These are phyloP conservation scores for Cydia fagiglandana DNA, from an alignment of 1,140 invertebrate species.

Conservation along the genomic window DNA sequence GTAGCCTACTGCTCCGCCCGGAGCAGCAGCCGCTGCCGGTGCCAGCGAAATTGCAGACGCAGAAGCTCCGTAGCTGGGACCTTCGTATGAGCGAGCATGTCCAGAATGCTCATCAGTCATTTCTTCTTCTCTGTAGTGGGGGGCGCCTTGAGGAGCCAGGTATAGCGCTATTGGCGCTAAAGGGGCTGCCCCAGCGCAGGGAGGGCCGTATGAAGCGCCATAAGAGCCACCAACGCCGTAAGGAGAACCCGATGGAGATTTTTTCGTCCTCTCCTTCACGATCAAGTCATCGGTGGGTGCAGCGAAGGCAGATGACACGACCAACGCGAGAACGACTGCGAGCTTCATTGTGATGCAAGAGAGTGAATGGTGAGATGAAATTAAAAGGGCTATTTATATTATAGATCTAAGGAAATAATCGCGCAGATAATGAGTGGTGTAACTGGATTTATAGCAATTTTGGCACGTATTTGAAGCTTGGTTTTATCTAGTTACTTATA, in stretches of 20 bases:
- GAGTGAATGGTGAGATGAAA: not conserved
- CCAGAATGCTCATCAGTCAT: slow-evolving; percentile 6
- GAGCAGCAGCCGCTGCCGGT: not conserved
- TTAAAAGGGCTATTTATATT: slow-evolving; percentile 10
- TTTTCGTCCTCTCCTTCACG: not conserved
- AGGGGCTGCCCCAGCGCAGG: slow-evolving; percentile 31
- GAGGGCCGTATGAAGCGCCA: not conserved
- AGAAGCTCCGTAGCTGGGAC: slow-evolving; percentile 12
- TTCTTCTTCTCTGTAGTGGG: slow-evolving; percentile 36
- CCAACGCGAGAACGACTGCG: not conserved
- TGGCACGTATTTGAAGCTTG: not conserved
- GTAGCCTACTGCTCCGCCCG: slow-evolving; percentile 29
- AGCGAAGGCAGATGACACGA: not conserved
- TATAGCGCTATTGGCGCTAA: slow-evolving; percentile 5
- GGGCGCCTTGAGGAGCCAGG: slow-evolving; percentile 1
- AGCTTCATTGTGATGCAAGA: slow-evolving; percentile 14
- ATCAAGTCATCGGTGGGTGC: slow-evolving; percentile 14
- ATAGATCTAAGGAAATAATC: not conserved
- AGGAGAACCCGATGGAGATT: not conserved
- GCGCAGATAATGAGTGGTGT: not conserved
- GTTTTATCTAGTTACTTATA: slow-evolving; percentile 11
- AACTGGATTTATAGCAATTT: slow-evolving; percentile 13
- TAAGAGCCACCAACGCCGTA: not conserved
- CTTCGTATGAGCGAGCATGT: slow-evolving; percentile 33
- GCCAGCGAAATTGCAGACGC: not conserved